Evolutionary conservation across 2,113 vertebrate species (phyloP), one percentile per base, ranked within the genome.

Genomic region (Sorex fumeus): DNA sequence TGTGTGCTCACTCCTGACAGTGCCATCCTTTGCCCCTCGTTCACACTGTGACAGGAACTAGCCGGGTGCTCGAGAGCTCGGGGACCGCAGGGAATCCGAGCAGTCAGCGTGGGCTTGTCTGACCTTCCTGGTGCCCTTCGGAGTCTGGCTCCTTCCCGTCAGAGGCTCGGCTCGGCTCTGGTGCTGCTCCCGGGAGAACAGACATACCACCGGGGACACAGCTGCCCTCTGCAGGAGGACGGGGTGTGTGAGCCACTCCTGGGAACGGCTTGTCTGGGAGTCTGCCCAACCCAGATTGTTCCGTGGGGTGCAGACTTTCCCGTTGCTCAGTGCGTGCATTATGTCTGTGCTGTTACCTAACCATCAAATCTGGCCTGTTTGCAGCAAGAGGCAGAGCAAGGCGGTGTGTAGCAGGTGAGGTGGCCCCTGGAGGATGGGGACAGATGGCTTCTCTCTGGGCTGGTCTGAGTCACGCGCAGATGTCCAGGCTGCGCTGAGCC

Each of bases 381-480:
- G 1, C 2, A 28, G n/a, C 19, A 11, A 18, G 23, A 21, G 12
- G 18, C 69, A 19, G 69, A 21, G 13, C 8, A n/a, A 16, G 67
- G 28, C 13, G 67, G 30, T 32, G 67, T 15, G 66, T 15, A 2
- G 66, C 30, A 6, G 0, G 13, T 1, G 8, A n/a, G 32, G 16
- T 4, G 0, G 28, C 2, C 57, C 0, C 0, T 0, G 2, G 36
- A 23, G 32, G 53, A 3, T 15, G 2, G 27, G 43, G 9, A 4
- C 1, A 0, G 60, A 6, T 1, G 8, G 12, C 1, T 34, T 21
- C 4, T 1, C 15, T 4, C 32, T 8, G 16, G 30, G 10, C 2
- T 11, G 23, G 18, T 0, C 25, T 66, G n/a, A 23, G 13, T 3
- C 0, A 0, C 3, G 57, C 3, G 25, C 6, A 0, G 15, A 30